Evolutionary conservation across 1,140 invertebrate genomes (phyloP).

Genomic region (Bombus ignitus): DNA sequence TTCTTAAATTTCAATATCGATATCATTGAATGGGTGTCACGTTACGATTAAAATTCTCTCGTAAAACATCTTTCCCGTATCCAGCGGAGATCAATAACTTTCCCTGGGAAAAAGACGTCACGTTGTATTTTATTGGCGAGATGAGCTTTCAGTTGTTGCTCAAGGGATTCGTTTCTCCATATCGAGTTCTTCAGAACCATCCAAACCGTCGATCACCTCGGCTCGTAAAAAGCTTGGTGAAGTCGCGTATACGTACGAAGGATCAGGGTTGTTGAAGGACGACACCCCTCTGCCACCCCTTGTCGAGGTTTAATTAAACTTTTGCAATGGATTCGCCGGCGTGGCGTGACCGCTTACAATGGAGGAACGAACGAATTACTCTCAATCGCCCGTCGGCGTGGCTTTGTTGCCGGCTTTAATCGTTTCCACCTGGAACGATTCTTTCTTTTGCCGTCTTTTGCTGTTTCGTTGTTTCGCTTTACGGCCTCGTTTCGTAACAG

Average conservation of each 20-base stretch:
- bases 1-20: not conserved
- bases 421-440: constrained; percentile 45
- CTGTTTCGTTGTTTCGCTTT: not conserved
- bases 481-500: no score
- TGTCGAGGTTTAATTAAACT: constrained; percentile 75
- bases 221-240: not conserved
- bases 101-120: no score
- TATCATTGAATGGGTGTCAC: not conserved
- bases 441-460: constrained; percentile 10
- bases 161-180: not conserved
- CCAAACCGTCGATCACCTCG: not conserved
- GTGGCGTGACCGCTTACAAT: constrained; percentile 50
- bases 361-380: constrained; percentile 73
- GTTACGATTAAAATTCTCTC: not conserved
- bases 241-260: not conserved
- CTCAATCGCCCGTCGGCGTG: constrained; percentile 48
- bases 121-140: not conserved
- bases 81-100: not conserved
- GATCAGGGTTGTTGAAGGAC: not conserved
- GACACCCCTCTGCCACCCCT: no score
- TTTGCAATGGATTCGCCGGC: constrained; percentile 60
- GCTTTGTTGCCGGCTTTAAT: constrained; percentile 65
- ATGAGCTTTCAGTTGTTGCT: not conserved
- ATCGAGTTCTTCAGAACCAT: not conserved
- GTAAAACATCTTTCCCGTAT: not conserved